Base-by-base conservation (phyloP, 2,888 invertebrate genomes). In the Carterocephalus palaemon region DNA sequence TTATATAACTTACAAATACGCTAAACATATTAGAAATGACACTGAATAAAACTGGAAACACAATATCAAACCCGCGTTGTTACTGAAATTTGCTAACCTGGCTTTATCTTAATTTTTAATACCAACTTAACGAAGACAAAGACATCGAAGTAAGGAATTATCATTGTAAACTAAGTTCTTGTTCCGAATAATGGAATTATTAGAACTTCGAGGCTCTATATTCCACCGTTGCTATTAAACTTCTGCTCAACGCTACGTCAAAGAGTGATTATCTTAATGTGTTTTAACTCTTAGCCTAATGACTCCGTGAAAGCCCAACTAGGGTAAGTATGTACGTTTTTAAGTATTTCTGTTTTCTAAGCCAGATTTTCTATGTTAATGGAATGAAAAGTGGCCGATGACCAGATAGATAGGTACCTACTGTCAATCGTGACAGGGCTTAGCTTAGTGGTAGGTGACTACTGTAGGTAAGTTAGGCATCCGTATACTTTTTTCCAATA, bases 261-360 rank as follows among this genome's bases (percentile, higher is more conserved):
- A 45, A 43, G 31, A 37, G 45, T 45, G 37, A 45, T 45, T 45
- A 45, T 45, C 37, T 37, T 45, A 45, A 45, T 37, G 45, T 37
- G 45, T 45, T 45, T 45, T 45, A 45, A 45, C 37, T 45, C 37
- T 45, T 45, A 45, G 23, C 37, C 45, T 45, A 45, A 45, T 45
- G 37, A 45, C 31, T 31, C 37, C 23, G 37, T 45, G 31, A 23
- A 37, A 37, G 31, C 31, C 37, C 37, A 37, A 45, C 31, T 37
- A 28, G 23, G 37, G 17, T 17, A n/a, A 37, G 17, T 31, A 22
- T 37, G 8, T 45, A 37, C 15, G 37, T 23, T 45, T 37, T 24
- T 19, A 7, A 9, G 8, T 23, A 15, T 13, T 8, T 23, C 10
- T 15, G 23, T 28, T 37, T 37, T 26, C 26, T 16, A 12, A 12